phyloP scores from a whole-genome alignment of 2,888 invertebrate genomes.

The Platycnemis pennipes region DNA sequence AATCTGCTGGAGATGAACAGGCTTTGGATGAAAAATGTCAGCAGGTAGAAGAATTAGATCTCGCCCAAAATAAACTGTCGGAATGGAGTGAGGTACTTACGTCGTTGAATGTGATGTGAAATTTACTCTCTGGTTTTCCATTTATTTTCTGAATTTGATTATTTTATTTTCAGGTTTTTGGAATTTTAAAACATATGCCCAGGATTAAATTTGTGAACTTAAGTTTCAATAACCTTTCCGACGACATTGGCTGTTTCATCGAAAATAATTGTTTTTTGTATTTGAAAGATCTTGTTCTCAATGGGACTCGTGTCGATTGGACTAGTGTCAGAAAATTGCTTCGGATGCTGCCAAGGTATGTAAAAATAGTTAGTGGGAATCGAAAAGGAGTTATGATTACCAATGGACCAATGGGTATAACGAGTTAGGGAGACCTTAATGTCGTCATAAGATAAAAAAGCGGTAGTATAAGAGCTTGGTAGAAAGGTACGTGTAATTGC shows the following conservation, averaged over 20 bases:
- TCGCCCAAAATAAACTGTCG: slow-evolving; percentile 94
- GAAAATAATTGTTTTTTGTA: slow-evolving; percentile 78
- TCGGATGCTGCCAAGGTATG: slow-evolving; percentile 85
- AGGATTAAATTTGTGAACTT: slow-evolving; percentile 94
- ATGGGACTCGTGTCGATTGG: slow-evolving; percentile 94
- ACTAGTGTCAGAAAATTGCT: slow-evolving; percentile 88
- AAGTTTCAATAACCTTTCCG: slow-evolving; percentile 92
- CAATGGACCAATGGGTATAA: too few species aligned
- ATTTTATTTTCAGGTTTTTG: slow-evolving; percentile 85
- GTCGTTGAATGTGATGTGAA: slow-evolving; percentile 69
- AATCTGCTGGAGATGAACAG: slow-evolving; percentile 91
- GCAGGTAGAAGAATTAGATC: slow-evolving; percentile 95
- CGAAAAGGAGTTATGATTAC: neutral
- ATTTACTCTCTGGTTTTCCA: neutral
- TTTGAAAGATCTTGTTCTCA: slow-evolving; percentile 90
- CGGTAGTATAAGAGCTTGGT: too few species aligned
- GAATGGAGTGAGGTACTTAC: slow-evolving; percentile 94
- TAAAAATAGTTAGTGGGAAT: neutral
- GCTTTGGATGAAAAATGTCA: slow-evolving; percentile 91
- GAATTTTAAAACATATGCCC: slow-evolving; percentile 93
- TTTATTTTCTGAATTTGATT: neutral
- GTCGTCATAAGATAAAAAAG: too few species aligned
- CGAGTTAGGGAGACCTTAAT: too few species aligned
- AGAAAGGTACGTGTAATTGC: too few species aligned
- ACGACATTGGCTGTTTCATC: slow-evolving; percentile 82